Evolutionary conservation across 2,888 invertebrate genomes (phyloP).

Genomic region (Dastarcus helophoroides): DNA sequence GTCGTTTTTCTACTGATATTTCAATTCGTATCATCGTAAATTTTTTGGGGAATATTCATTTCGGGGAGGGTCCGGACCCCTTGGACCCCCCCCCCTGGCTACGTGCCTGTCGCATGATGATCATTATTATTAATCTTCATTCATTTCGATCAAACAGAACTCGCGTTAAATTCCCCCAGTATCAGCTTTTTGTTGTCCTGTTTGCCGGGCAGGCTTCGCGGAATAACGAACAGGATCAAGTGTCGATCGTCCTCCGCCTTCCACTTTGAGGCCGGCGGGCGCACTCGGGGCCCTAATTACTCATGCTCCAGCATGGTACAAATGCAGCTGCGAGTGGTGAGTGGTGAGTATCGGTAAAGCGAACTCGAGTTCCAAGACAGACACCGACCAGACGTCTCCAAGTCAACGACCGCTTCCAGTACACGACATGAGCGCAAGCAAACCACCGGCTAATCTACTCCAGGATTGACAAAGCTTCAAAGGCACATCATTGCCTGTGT

Average conservation of each 20-base stretch:
- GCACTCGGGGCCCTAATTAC: not conserved
- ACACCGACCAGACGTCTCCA: conserved; percentile 12
- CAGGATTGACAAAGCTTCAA: conserved; percentile 11
- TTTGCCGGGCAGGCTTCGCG: too few species aligned
- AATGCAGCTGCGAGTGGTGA: conserved; percentile 12
- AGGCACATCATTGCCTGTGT: conserved; percentile 10
- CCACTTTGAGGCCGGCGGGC: conserved; percentile 2
- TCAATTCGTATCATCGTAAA: too few species aligned
- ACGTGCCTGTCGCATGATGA: too few species aligned
- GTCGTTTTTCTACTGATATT: too few species aligned
- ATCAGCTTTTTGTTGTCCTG: too few species aligned
- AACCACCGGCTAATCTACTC: conserved; percentile 11
- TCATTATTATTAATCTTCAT: too few species aligned
- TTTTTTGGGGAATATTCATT: too few species aligned
- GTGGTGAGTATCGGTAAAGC: conserved; percentile 11
- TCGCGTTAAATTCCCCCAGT: too few species aligned
- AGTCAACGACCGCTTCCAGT: conserved; percentile 11
- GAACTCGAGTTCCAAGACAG: conserved; percentile 11
- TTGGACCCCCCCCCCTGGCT: too few species aligned
- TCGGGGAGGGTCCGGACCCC: too few species aligned
- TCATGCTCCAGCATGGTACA: conserved; percentile 5
- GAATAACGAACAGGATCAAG: conserved; percentile 12
- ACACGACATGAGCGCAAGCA: conserved; percentile 6
- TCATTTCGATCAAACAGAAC: too few species aligned
- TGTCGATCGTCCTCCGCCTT: conserved; percentile 7